Evolutionary conservation across 2,113 vertebrate species (phyloP).

Genomic region (Coreoperca whiteheadi): DNA sequence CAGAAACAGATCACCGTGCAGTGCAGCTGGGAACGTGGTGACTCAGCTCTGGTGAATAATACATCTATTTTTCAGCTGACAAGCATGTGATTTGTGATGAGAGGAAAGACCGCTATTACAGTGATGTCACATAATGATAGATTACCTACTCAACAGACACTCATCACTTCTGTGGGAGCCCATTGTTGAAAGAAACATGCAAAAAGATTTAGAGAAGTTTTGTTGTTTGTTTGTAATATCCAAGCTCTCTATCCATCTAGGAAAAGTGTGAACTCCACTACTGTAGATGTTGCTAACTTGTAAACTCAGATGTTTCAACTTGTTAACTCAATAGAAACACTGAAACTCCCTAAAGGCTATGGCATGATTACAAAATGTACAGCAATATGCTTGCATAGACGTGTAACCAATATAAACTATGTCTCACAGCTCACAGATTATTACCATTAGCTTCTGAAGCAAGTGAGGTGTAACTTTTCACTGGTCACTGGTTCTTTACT

Average conservation of each 20-base stretch:
- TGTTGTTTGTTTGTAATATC: neutral
- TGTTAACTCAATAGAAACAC: neutral
- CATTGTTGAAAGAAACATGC: slow-evolving; percentile 7
- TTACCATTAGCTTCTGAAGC: neutral
- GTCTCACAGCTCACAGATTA: neutral
- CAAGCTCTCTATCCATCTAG: neutral
- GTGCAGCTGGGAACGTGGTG: slow-evolving; percentile 45
- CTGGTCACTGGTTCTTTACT: neutral
- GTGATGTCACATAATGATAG: slow-evolving; percentile 43
- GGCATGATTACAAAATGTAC: neutral
- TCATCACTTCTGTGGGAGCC: slow-evolving; percentile 23
- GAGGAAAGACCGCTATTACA: neutral
- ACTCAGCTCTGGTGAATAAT: slow-evolving; percentile 38
- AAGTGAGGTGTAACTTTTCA: neutral
- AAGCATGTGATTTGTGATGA: slow-evolving; percentile 40
- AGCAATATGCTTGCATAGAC: slow-evolving; percentile 1
- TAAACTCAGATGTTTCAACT: slow-evolving; percentile 26
- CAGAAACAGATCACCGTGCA: slow-evolving; percentile 39
- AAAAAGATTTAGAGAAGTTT: neutral
- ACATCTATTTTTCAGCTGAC: slow-evolving; percentile 30
- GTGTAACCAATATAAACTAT: neutral
- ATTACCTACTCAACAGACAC: slow-evolving; percentile 2
- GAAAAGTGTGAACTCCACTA: neutral
- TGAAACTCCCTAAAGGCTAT: slow-evolving; percentile 12
- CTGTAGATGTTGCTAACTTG: neutral